Percentiles rank a stretch among this genome's conserved stretches.
Conservation (phyloP, 2,888 invertebrate genomes). For the Lycaena phlaeas region DNA sequence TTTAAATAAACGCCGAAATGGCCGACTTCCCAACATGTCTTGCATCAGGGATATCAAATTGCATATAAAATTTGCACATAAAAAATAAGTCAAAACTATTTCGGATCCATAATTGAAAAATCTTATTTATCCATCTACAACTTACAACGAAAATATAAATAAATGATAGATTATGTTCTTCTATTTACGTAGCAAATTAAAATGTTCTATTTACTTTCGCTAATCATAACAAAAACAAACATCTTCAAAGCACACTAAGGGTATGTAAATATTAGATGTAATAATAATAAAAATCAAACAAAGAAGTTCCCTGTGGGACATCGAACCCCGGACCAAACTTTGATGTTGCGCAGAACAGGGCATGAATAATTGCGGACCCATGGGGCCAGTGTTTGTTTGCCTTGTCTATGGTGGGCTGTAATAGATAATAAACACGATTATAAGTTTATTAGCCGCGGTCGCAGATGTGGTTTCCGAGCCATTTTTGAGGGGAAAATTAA, state of each 20-base stretch:
- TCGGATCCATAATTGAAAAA: no score
- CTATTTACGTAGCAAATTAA: constrained; percentile 7
- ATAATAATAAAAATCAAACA: constrained; percentile 27
- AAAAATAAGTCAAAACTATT: no score
- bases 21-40: no score
- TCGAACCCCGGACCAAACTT: constrained; percentile 25
- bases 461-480: constrained; percentile 30
- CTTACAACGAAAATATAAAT: constrained; percentile 8
- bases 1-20: no score
- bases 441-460: constrained; percentile 51
- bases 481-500: constrained; percentile 15
- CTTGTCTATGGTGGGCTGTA: constrained; percentile 25
- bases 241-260: constrained; percentile 8
- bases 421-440: constrained; percentile 59
- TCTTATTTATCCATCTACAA: no score
- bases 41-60: no score
- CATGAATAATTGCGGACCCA: constrained; percentile 38
- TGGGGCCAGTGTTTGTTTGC: constrained; percentile 27
- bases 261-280: constrained; percentile 17
- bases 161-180: no score
- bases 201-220: constrained; percentile 10
- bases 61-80: no score
- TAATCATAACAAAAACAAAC: constrained; percentile 3
- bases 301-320: constrained; percentile 22
- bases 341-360: constrained; percentile 37